Conservation (phyloP, 1,140 invertebrate genomes). For the Heliconius congener region DNA sequence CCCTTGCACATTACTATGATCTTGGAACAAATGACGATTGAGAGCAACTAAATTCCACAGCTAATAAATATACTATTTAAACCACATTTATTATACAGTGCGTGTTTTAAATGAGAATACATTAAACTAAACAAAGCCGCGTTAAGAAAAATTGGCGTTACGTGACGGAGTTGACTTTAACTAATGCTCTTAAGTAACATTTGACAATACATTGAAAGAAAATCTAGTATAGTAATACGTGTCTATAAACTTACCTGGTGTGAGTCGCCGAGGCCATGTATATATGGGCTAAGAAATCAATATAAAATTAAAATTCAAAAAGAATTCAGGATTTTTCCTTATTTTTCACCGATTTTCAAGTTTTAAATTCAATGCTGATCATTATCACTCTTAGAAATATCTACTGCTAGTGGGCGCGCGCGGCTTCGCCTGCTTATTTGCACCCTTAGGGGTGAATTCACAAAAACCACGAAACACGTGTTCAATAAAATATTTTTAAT, state of each 20-base stretch:
- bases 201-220: slow-evolving; percentile 20
- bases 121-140: slow-evolving; percentile 14
- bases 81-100: background rate
- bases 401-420: too few relatives aligned
- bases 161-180: slow-evolving; percentile 27
- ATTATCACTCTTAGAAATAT: too few relatives aligned
- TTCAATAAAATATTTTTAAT: too few relatives aligned
- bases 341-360: too few relatives aligned
- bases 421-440: too few relatives aligned
- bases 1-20: background rate
- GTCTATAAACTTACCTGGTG: background rate
- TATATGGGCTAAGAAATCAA: background rate
- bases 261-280: background rate
- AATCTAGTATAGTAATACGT: slow-evolving; percentile 18
- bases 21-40: background rate
- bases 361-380: too few relatives aligned
- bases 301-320: too few relatives aligned
- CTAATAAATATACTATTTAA: background rate
- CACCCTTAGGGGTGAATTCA: too few relatives aligned
- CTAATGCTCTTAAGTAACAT: slow-evolving; percentile 28
- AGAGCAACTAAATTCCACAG: background rate
- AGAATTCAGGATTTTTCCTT: too few relatives aligned
- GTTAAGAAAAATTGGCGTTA: slow-evolving; percentile 27
- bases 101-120: slow-evolving; percentile 7
- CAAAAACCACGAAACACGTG: too few relatives aligned